These are phyloP conservation scores for Drosophila picticornis DNA, from an alignment of 2,888 invertebrate species.

Conservation along the genomic window DNA sequence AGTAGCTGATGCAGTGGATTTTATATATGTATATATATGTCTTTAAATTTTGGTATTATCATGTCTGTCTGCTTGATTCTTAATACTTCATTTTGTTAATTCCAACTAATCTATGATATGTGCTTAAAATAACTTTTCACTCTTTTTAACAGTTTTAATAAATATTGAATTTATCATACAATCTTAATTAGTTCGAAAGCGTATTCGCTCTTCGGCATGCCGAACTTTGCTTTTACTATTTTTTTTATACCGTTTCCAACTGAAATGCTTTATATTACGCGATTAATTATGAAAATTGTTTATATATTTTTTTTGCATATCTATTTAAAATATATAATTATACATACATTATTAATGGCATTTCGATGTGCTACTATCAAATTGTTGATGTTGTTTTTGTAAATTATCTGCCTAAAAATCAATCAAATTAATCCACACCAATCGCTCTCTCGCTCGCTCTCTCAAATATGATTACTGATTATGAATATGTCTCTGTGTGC, in stretches of 20 bases:
- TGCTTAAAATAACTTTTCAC: constrained; percentile 3
- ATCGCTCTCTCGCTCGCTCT: constrained; percentile 14
- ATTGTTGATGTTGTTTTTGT: constrained; percentile 82
- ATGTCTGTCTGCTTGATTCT: constrained; percentile 8
- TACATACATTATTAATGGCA: constrained; percentile 58
- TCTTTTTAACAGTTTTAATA: background rate
- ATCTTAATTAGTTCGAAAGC: constrained; percentile 10
- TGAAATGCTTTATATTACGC: constrained; percentile 10
- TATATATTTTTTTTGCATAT: constrained; percentile 25
- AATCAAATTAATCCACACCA: constrained; percentile 37
- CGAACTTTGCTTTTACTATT: background rate
- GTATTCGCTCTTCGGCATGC: constrained; percentile 17
- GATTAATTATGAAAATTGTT: constrained; percentile 4
- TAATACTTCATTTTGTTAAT: background rate
- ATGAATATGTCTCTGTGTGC: constrained; percentile 14
- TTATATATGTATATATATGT: background rate
- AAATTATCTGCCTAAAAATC: constrained; percentile 81
- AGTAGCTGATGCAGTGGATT: background rate
- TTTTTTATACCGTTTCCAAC: constrained; percentile 3
- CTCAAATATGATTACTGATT: constrained; percentile 28
- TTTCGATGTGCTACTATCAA: constrained; percentile 55
- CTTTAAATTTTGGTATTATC: background rate
- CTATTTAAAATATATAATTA: constrained; percentile 39
- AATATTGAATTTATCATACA: background rate
- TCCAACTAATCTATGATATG: background rate